Base-by-base conservation (phyloP, 1,140 invertebrate genomes). In the Ylistrum balloti region DNA sequence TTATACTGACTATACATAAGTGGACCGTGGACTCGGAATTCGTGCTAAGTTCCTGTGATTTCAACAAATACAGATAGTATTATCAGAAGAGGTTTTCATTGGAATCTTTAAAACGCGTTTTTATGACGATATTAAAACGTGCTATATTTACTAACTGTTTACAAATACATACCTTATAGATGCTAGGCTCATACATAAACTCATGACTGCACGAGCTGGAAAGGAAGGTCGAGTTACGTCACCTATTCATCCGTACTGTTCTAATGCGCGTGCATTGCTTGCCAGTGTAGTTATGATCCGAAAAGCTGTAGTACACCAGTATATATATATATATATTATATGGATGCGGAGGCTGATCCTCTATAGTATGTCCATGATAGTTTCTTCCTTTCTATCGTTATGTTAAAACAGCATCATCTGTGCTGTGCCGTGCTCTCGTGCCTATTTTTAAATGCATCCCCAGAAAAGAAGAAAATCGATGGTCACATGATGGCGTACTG, bases 341-440 rank as follows among this genome's bases (percentile, higher is more conserved):
- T 17, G 56, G n/a, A n/a, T 74, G 9, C 56, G 56, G 28, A 9
- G 3, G 56, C 17, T 11, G 56, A 74, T 1, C 56, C 56, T 0
- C 15, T 28, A 74, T 28, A 74, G 56, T 74, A 74, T 11, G 1
- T 28, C 7, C 35, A n/a, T 9, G 56, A 28, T 13, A 7, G 35
- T 38, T 38, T 5, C 28, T 11, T 17, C n/a, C 56, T 74, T 74
- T 28, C 22, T 74, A 74, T 7, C n/a, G 56, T 74, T 28, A 74
- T 74, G 22, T 74, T 74, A 28, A 74, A 74, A 74, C 56, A n/a
- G 56, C 56, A 74, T 74, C 56, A 74, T 74, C 56, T 74, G n/a
- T 74, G 56, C 56, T 3, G 17, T 17, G 56, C 56, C 17, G 56
- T 74, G 56, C 56, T 28, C n/a, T 74, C n/a, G 7, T n/a, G 56